Evolutionary conservation across 2,888 invertebrate genomes (phyloP).

Genomic region (Drosophila cracens): DNA sequence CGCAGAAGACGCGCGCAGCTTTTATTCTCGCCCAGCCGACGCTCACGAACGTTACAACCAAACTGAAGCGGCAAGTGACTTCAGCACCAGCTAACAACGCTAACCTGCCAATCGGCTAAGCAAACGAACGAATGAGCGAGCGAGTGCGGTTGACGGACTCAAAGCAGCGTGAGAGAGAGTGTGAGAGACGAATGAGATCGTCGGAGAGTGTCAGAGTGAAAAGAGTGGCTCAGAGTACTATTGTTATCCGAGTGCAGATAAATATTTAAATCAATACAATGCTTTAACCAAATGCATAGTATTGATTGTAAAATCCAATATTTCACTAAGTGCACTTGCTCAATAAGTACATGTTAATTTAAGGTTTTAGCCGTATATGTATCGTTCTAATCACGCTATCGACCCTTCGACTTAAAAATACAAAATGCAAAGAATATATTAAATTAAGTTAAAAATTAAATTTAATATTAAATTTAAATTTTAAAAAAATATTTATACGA

Average conservation of each 20-base stretch:
- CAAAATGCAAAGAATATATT: background rate
- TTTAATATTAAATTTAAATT: background rate
- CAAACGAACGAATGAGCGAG: slow-evolving; percentile 7
- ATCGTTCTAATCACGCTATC: too few relatives aligned
- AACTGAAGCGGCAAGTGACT: slow-evolving; percentile 59
- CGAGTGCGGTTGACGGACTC: slow-evolving; percentile 33
- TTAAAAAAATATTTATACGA: background rate
- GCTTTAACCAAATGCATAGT: background rate
- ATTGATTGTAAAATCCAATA: background rate
- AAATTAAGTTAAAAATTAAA: background rate
- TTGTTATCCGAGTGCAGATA: background rate
- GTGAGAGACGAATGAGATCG: slow-evolving; percentile 1
- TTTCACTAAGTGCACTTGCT: too few relatives aligned
- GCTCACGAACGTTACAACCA: slow-evolving; percentile 58
- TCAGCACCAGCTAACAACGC: slow-evolving; percentile 13
- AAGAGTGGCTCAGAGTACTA: slow-evolving; percentile 5
- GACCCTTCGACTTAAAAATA: background rate
- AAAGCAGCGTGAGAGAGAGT: background rate
- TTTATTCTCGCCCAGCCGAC: slow-evolving; percentile 53
- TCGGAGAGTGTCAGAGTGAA: background rate
- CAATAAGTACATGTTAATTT: background rate
- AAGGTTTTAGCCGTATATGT: background rate
- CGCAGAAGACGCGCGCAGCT: slow-evolving; percentile 69
- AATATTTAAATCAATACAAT: background rate
- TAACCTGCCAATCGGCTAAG: slow-evolving; percentile 18